Evolutionary conservation across 2,113 vertebrate genomes (phyloP).

Genomic region (Platycercus adscitus): DNA sequence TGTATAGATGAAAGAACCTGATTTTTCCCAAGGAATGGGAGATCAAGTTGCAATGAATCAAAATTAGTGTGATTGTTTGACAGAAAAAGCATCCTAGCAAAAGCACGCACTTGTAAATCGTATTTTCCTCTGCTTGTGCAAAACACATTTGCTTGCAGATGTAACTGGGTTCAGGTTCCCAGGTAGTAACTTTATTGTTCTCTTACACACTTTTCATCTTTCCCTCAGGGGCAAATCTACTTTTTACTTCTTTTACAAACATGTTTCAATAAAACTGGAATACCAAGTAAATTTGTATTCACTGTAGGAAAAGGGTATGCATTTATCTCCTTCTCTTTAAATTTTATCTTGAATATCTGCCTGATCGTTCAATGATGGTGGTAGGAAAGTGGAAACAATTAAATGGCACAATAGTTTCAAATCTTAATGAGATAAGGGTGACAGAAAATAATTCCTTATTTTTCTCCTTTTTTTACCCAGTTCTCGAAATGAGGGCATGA

Average conservation of each 20-base stretch:
- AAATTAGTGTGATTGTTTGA: not conserved
- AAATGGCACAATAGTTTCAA: constrained; percentile 33
- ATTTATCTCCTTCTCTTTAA: not conserved
- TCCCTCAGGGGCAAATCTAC: not conserved
- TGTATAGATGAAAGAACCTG: not conserved
- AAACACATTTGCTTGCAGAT: constrained; percentile 49
- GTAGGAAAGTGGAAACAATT: constrained; percentile 64
- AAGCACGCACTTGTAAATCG: not conserved
- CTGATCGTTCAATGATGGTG: not conserved
- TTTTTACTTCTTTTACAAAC: constrained; percentile 32
- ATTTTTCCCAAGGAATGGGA: not conserved
- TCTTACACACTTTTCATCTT: not conserved
- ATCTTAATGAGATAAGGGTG: constrained; percentile 49
- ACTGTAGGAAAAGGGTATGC: not conserved
- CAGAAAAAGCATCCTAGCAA: not conserved
- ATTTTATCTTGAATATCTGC: not conserved
- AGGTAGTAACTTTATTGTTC: constrained; percentile 41
- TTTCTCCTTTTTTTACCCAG: not conserved
- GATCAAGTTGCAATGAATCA: not conserved
- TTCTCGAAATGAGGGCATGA: constrained; percentile 57
- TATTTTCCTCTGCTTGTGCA: not conserved
- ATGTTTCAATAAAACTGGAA: constrained; percentile 1
- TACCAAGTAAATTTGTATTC: not conserved
- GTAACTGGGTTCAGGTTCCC: constrained; percentile 17
- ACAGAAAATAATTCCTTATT: constrained; percentile 8